Evolutionary conservation across 2,888 invertebrate genomes (phyloP).

Genomic region (Caenorhabditis becei): DNA sequence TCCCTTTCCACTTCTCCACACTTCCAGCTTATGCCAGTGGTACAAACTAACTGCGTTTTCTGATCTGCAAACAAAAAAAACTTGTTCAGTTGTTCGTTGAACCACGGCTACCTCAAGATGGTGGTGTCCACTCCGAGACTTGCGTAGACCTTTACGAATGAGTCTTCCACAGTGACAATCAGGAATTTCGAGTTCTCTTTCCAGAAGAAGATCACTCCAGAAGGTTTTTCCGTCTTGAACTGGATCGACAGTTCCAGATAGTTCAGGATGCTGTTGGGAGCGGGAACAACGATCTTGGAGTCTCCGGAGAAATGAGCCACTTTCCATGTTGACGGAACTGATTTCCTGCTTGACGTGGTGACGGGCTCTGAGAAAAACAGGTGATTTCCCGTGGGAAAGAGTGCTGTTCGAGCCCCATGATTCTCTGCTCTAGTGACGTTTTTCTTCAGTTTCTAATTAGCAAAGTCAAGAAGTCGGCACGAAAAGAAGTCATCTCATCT

Average conservation of each 20-base stretch:
- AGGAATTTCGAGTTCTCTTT: slow-evolving; percentile 57
- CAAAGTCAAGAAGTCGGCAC: neutral
- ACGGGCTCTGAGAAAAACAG: slow-evolving; percentile 7
- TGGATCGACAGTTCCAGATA: slow-evolving; percentile 59
- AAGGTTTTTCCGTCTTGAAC: slow-evolving; percentile 49
- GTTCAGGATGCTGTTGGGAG: slow-evolving; percentile 45
- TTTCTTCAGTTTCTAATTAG: slow-evolving; percentile 3
- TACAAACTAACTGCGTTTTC: slow-evolving; percentile 64
- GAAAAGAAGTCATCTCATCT: slow-evolving; percentile 6
- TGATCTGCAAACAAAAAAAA: slow-evolving; percentile 52
- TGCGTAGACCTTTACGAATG: slow-evolving; percentile 64
- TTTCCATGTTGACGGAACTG: slow-evolving; percentile 27
- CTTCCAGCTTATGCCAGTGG: slow-evolving; percentile 72
- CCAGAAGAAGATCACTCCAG: slow-evolving; percentile 70
- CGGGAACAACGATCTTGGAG: slow-evolving; percentile 26
- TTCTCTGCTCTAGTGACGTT: neutral
- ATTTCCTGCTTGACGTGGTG: slow-evolving; percentile 16
- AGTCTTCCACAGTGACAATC: slow-evolving; percentile 62
- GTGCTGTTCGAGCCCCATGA: neutral
- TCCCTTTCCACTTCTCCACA: slow-evolving; percentile 71
- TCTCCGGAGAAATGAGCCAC: slow-evolving; percentile 54
- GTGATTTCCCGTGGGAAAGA: neutral
- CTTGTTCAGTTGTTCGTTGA: neutral
- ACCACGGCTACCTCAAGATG: slow-evolving; percentile 47
- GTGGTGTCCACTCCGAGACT: slow-evolving; percentile 64